A percentile compares a stretch with the other conserved stretches of the same genome.
Evolutionary conservation across 1,140 invertebrate species (phyloP).

Genomic region (Elysia chlorotica): DNA sequence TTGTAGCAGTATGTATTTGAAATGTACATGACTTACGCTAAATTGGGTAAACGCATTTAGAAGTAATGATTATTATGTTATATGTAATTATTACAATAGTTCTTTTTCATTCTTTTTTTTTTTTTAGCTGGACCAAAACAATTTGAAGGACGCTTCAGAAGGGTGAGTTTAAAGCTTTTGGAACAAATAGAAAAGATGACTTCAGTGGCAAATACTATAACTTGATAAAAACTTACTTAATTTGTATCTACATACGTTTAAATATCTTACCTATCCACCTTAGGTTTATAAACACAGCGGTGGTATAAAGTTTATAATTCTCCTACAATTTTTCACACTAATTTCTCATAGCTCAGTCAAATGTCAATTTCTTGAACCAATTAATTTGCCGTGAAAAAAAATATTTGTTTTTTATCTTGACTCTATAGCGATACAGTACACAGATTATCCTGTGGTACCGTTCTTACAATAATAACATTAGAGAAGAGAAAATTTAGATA

Average conservation of each 20-base stretch:
- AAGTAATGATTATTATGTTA: neutral
- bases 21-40: neutral
- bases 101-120: neutral
- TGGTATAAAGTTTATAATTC: neutral
- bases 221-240: neutral
- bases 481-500: no score
- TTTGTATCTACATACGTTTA: neutral
- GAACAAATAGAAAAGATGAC: neutral
- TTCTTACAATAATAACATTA: no score
- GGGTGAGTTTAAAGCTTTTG: neutral
- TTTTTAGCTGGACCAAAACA: neutral
- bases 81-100: neutral
- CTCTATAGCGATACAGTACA: no score
- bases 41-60: neutral
- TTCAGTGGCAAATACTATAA: neutral
- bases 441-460: no score
- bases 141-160: neutral
- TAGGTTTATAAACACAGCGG: neutral
- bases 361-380: no score
- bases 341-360: neutral
- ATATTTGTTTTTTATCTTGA: no score
- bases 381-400: no score
- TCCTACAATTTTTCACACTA: neutral
- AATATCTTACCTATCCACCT: no score
- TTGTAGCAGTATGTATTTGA: neutral